Evolutionary conservation across 2,888 invertebrate genomes (phyloP).

Genomic region (Zhuqinia jingwanae): DNA sequence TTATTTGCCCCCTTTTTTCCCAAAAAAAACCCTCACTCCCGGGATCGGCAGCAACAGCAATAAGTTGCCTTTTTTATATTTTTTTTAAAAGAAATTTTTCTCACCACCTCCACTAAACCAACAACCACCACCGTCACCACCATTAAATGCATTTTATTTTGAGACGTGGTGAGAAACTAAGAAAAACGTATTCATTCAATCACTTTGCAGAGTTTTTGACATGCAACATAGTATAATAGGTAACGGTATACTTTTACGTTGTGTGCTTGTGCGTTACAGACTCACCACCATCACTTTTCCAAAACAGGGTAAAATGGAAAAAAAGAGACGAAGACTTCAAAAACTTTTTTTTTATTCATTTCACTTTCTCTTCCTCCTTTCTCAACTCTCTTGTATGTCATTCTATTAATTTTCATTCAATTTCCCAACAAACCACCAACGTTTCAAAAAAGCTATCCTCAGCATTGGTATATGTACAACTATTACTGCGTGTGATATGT

Average conservation of each 20-base stretch:
- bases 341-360: conserved; percentile 57
- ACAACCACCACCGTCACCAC: background rate
- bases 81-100: conserved; percentile 19
- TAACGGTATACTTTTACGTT: background rate
- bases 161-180: background rate
- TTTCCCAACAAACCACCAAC: conserved; percentile 1
- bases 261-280: no score
- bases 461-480: background rate
- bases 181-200: conserved; percentile 49
- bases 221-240: conserved; percentile 42
- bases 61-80: background rate
- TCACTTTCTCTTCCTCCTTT: conserved; percentile 10
- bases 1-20: conserved; percentile 59
- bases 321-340: conserved; percentile 32
- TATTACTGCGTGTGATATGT: conserved; percentile 20
- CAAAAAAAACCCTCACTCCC: conserved; percentile 16
- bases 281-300: no score
- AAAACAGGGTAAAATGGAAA: conserved; percentile 32
- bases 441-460: background rate
- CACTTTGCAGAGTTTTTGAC: conserved; percentile 55
- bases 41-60: background rate
- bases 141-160: conserved; percentile 49
- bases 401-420: conserved; percentile 53
- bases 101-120: background rate
- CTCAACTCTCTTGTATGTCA: background rate